phyloP scores from a whole-genome alignment of 2,797 vertebrate species.

The Siniperca scherzeri region DNA sequence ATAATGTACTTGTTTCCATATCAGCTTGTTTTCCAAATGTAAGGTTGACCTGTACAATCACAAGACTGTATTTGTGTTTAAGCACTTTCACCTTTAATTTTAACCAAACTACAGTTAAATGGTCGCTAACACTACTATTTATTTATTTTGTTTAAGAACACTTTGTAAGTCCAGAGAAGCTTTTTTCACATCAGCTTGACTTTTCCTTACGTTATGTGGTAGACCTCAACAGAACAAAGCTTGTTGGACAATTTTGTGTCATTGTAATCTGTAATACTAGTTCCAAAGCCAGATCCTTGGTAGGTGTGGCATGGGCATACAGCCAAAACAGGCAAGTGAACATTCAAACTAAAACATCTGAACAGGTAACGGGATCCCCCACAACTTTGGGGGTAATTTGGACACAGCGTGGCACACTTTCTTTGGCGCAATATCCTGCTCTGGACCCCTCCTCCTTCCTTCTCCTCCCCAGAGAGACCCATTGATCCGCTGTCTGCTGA shows the following conservation, averaged over 20 bases:
- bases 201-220: constrained; percentile 23
- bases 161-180: background rate
- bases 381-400: constrained; percentile 83
- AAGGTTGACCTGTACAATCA: constrained; percentile 8
- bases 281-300: constrained; percentile 61
- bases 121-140: background rate
- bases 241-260: constrained; percentile 49
- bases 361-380: constrained; percentile 84
- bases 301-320: constrained; percentile 69
- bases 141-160: background rate
- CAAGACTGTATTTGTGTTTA: background rate
- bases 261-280: constrained; percentile 64
- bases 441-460: constrained; percentile 75
- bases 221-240: constrained; percentile 38
- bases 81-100: constrained; percentile 6
- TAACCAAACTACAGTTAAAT: background rate
- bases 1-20: constrained; percentile 4
- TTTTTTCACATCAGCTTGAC: constrained; percentile 15
- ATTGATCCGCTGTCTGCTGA: constrained; percentile 84
- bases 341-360: constrained; percentile 85
- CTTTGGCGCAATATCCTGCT: constrained; percentile 86
- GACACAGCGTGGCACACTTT: constrained; percentile 83
- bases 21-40: constrained; percentile 12
- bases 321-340: constrained; percentile 79
- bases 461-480: constrained; percentile 77